A percentile compares a stretch with the other conserved stretches of the same genome.
These are phyloP conservation scores for Lacerta agilis DNA, from an alignment of 2,797 vertebrate species.

Conservation along the genomic window DNA sequence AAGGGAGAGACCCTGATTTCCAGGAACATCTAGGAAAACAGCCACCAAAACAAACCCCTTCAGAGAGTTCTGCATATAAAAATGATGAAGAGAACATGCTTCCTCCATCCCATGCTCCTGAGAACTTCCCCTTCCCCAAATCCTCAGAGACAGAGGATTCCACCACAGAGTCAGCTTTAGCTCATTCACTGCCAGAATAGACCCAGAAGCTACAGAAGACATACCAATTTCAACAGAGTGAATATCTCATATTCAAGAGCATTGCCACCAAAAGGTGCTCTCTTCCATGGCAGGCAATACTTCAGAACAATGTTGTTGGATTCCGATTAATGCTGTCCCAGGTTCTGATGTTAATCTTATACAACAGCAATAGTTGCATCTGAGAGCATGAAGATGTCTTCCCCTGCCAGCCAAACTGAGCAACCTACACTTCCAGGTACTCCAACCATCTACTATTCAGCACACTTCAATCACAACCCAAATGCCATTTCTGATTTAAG, in stretches of 20 bases:
- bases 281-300: neutral
- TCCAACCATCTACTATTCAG: neutral
- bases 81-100: neutral
- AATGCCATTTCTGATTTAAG: neutral
- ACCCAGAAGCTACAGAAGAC: neutral
- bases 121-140: neutral
- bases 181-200: neutral
- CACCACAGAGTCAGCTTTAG: neutral
- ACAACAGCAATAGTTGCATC: neutral
- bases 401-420: neutral
- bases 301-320: no score
- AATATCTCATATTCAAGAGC: neutral
- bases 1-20: neutral
- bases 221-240: neutral
- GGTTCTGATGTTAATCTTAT: neutral
- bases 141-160: neutral
- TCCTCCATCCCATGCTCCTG: neutral
- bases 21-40: neutral
- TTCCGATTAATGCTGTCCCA: neutral
- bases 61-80: neutral
- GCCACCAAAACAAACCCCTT: neutral
- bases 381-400: neutral
- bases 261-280: neutral
- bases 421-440: neutral
- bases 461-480: neutral